phyloP scores from a whole-genome alignment of 2,113 vertebrate species.

The Solenodon paradoxus region DNA sequence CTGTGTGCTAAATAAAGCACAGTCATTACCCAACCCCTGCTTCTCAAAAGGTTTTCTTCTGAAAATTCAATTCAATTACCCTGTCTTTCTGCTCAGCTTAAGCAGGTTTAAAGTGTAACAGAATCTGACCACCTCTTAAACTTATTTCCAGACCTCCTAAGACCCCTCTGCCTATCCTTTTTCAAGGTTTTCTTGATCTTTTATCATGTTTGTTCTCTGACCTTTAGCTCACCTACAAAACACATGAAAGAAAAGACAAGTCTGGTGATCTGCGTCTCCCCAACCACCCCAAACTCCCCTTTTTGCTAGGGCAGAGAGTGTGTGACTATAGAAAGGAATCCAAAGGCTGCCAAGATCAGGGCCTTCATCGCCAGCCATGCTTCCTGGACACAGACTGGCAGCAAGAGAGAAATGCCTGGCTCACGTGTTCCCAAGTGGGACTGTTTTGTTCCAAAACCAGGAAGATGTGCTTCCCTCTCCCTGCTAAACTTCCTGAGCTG shows the following conservation, averaged over 20 bases:
- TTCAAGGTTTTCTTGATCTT: slow-evolving; percentile 41
- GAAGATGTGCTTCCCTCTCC: not conserved
- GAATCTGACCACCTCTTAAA: not conserved
- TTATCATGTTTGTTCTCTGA: slow-evolving; percentile 15
- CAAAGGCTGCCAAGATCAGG: not conserved
- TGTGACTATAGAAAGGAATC: not conserved
- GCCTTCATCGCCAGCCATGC: accelerated
- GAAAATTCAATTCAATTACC: slow-evolving; percentile 34
- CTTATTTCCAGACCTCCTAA: not conserved
- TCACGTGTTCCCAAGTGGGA: not conserved
- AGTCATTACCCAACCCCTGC: not conserved
- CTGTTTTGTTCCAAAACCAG: not conserved
- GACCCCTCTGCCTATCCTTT: not conserved
- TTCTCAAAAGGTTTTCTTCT: not conserved
- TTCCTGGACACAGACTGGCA: not conserved
- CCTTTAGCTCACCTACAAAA: slow-evolving; percentile 41
- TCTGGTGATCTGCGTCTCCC: not conserved
- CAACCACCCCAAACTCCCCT: not conserved
- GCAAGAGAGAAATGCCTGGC: not conserved
- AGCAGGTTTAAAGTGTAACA: not conserved
- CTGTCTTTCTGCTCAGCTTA: slow-evolving; percentile 1
- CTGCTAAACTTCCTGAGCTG: not conserved
- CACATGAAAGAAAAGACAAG: not conserved
- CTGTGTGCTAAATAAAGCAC: not conserved
- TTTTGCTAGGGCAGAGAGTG: not conserved